phyloP scores from a whole-genome alignment of 1,140 invertebrate species.

The Frieseomelitta varia region DNA sequence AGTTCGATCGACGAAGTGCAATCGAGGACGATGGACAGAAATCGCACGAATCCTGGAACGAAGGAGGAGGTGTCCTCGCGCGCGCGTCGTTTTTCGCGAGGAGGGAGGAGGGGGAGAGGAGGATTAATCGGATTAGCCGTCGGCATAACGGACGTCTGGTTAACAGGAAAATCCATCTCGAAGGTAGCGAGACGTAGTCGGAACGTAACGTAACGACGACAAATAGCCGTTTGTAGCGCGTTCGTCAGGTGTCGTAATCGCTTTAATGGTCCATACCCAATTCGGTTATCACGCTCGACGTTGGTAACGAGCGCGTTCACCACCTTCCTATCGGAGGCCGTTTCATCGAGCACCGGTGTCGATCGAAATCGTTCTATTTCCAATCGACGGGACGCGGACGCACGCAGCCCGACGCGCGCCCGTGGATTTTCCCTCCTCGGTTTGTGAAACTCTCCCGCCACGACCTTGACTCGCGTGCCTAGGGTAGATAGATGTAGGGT shows the following conservation, averaged over 20 bases:
- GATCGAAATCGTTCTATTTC: constrained; percentile 6
- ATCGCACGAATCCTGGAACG: background rate
- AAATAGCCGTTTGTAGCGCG: constrained; percentile 62
- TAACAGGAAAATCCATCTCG: constrained; percentile 49
- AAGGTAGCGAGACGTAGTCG: constrained; percentile 47
- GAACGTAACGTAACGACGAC: constrained; percentile 54
- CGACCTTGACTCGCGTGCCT: background rate
- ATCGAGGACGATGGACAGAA: background rate
- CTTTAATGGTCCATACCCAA: constrained; percentile 64
- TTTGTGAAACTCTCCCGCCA: background rate
- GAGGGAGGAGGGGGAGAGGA: background rate
- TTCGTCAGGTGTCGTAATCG: constrained; percentile 64
- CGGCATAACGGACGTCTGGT: constrained; percentile 33
- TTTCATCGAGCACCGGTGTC: constrained; percentile 15
- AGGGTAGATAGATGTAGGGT: too few species aligned
- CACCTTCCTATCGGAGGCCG: constrained; percentile 7
- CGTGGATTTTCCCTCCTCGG: background rate
- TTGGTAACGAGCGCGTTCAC: constrained; percentile 44
- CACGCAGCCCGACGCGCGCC: background rate
- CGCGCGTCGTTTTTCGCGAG: constrained; percentile 30
- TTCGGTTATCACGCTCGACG: constrained; percentile 62
- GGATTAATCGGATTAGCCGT: constrained; percentile 32
- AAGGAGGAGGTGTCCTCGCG: too few species aligned
- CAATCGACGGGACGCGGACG: background rate
- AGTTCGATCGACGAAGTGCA: background rate